These are phyloP conservation scores for Acleris literana DNA, from an alignment of 2,888 invertebrate genomes.

Conservation along the genomic window DNA sequence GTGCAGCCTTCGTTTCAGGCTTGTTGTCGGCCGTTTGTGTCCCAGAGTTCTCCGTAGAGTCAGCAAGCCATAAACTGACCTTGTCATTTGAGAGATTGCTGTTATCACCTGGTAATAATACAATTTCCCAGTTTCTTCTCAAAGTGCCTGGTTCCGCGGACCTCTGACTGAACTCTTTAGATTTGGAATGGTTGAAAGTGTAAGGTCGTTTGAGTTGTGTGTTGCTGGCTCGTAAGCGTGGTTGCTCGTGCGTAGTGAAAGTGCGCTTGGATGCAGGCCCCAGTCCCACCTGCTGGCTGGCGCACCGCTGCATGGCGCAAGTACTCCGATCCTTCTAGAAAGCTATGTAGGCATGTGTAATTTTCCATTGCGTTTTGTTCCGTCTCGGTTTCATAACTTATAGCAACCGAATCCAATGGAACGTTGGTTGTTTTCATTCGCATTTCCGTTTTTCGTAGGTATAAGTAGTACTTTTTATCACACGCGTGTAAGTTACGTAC, in stretches of 20 bases:
- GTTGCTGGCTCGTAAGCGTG: constrained; percentile 26
- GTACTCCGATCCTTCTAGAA: constrained; percentile 65
- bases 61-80: not conserved
- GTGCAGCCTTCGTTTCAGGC: constrained; percentile 43
- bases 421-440: constrained; percentile 10
- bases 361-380: constrained; percentile 57
- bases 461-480: not conserved
- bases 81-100: not conserved
- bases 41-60: constrained; percentile 33
- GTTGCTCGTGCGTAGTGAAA: constrained; percentile 66
- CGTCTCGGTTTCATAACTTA: constrained; percentile 47
- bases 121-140: not conserved
- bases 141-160: not conserved
- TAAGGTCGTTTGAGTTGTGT: constrained; percentile 48
- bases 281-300: constrained; percentile 38
- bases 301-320: constrained; percentile 59
- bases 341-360: constrained; percentile 60
- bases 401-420: not conserved
- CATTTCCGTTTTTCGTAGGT: constrained; percentile 32
- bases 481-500: not conserved
- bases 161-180: constrained; percentile 4
- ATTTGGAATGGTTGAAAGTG: constrained; percentile 47
- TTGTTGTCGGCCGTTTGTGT: constrained; percentile 41
- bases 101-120: not conserved
- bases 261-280: constrained; percentile 53